phyloP scores from a whole-genome alignment of 2,113 vertebrate species.

The Brachyhypopomus gauderio region DNA sequence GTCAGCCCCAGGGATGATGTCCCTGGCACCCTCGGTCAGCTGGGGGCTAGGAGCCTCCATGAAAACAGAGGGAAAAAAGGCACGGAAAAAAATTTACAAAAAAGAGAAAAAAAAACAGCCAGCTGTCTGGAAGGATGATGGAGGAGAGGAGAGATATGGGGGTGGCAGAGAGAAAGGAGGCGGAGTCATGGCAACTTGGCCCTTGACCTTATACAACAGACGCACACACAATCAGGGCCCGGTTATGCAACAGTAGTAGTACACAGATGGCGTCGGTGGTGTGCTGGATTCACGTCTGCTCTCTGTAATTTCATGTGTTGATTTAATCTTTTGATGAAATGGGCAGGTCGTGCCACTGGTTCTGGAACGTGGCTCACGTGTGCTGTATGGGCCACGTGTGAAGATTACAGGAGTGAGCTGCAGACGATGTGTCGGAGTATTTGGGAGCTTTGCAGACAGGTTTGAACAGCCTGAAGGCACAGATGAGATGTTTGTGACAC shows the following conservation, averaged over 20 bases:
- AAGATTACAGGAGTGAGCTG: background rate
- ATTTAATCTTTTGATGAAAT: constrained; percentile 13
- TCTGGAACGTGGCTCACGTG: background rate
- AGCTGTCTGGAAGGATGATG: constrained; percentile 70
- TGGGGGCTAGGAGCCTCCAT: constrained; percentile 60
- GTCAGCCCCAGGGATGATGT: constrained; percentile 63
- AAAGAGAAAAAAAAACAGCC: constrained; percentile 63
- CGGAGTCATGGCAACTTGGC: constrained; percentile 16
- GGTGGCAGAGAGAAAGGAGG: constrained; percentile 11
- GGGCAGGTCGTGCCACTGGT: background rate
- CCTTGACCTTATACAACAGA: constrained; percentile 3
- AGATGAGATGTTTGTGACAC: too few relatives aligned
- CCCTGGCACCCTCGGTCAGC: constrained; percentile 75
- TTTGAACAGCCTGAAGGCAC: too few relatives aligned
- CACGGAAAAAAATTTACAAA: constrained; percentile 53
- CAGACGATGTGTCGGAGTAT: too few relatives aligned
- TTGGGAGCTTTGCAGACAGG: too few relatives aligned
- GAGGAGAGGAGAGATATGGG: constrained; percentile 36
- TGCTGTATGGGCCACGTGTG: background rate
- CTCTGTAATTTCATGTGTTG: background rate
- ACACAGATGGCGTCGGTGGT: background rate
- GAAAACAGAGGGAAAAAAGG: constrained; percentile 51
- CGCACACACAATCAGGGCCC: constrained; percentile 2
- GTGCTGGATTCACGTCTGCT: background rate
- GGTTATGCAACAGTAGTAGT: background rate